Percentiles rank a stretch among this genome's conserved stretches.
phyloP scores from a whole-genome alignment of 2,113 vertebrate species.

The Oreamnos americanus region DNA sequence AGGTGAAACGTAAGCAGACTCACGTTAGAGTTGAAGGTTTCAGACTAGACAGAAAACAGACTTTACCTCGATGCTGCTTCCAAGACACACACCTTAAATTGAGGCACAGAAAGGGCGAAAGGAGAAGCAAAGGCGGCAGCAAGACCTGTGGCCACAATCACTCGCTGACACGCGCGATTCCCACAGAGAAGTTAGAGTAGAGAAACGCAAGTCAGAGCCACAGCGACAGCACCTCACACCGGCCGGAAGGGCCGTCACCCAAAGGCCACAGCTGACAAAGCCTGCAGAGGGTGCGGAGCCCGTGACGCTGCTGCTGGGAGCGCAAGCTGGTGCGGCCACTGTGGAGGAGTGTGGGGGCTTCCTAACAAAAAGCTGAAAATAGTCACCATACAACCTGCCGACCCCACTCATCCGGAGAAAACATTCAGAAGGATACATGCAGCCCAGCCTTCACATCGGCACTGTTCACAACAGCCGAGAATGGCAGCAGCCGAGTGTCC shows the following conservation, averaged over 20 bases:
- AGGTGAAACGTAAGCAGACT: too few relatives aligned
- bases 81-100: neutral
- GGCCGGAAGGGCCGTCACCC: fast-evolving
- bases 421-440: fast-evolving
- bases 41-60: neutral
- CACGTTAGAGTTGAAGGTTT: neutral
- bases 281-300: neutral
- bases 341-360: neutral
- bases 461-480: fast-evolving
- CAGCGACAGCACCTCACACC: neutral
- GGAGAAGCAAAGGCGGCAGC: neutral
- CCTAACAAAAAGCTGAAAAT: fast-evolving
- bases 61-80: neutral
- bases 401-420: neutral
- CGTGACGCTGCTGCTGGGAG: fast-evolving
- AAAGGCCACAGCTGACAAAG: neutral
- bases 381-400: neutral
- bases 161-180: too few relatives aligned
- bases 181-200: fast-evolving
- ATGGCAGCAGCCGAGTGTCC: neutral
- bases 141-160: fast-evolving
- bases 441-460: neutral
- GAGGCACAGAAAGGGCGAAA: neutral
- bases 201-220: fast-evolving
- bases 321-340: fast-evolving